Evolutionary conservation across 2,113 vertebrate species (phyloP).

Genomic region (Coptodon rendalli): DNA sequence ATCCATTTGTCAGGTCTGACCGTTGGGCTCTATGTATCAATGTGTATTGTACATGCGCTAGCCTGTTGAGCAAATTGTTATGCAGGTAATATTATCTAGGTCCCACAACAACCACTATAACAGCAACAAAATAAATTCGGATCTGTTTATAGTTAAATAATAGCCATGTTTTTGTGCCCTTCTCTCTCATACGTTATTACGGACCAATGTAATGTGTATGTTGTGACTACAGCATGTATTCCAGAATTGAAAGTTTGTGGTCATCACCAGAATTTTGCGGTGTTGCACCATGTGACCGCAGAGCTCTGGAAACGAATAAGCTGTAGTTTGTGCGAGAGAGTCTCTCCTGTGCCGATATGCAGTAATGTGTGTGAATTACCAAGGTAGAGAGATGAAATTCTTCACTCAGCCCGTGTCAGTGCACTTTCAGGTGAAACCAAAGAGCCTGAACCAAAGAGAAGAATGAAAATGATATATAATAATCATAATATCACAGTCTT

Average conservation of each 20-base stretch:
- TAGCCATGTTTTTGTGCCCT: neutral
- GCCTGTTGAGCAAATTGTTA: neutral
- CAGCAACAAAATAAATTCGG: neutral
- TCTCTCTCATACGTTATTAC: neutral
- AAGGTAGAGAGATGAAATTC: slow-evolving; percentile 24
- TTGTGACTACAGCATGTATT: neutral
- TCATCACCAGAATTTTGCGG: neutral
- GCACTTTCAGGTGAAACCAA: slow-evolving; percentile 37
- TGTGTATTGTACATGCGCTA: neutral
- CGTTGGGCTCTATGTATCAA: neutral
- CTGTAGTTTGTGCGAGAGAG: neutral
- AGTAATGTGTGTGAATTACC: slow-evolving; percentile 28
- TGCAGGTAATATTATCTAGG: neutral
- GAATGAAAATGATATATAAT: slow-evolving; percentile 38
- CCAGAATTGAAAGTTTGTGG: slow-evolving; percentile 8
- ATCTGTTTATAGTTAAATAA: neutral
- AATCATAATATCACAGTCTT: slow-evolving; percentile 32
- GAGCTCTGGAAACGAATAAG: neutral
- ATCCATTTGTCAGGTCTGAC: neutral
- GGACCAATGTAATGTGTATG: neutral
- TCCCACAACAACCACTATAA: neutral
- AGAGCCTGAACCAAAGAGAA: slow-evolving; percentile 24
- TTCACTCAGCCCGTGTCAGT: neutral
- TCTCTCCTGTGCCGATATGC: neutral
- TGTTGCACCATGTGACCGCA: neutral